These are phyloP conservation scores for Xyrauchen texanus DNA, from an alignment of 2,113 vertebrate species.

Conservation along the genomic window DNA sequence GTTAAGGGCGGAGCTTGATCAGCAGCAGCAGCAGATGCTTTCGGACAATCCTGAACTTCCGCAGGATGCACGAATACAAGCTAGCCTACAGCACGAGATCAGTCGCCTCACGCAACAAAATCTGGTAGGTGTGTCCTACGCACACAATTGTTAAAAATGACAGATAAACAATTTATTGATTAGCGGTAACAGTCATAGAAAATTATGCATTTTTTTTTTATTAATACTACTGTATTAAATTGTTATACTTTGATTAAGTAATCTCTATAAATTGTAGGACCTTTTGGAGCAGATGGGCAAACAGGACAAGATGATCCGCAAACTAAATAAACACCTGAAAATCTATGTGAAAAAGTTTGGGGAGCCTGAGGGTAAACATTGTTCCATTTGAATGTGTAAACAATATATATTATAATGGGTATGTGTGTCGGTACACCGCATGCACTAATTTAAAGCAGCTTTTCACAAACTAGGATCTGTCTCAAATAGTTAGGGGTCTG, in stretches of 20 bases:
- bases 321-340: slow-evolving; percentile 93
- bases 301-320: slow-evolving; percentile 89
- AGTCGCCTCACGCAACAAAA: slow-evolving; percentile 90
- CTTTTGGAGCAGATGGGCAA: slow-evolving; percentile 91
- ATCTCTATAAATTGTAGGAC: slow-evolving; percentile 73
- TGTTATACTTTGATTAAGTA: not conserved
- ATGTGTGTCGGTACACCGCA: too few species aligned
- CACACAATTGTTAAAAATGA: not conserved
- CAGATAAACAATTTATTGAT: too few species aligned
- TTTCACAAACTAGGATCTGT: too few species aligned
- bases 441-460: too few species aligned
- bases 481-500: too few species aligned
- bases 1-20: slow-evolving; percentile 84
- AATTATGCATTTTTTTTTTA: too few species aligned
- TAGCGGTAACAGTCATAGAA: too few species aligned
- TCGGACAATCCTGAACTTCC: slow-evolving; percentile 86
- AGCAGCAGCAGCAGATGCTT: slow-evolving; percentile 88
- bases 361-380: slow-evolving; percentile 86
- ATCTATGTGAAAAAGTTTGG: slow-evolving; percentile 86
- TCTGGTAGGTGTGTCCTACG: slow-evolving; percentile 78
- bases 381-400: too few species aligned
- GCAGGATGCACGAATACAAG: slow-evolving; percentile 85
- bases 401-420: too few species aligned
- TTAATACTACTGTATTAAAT: too few species aligned
- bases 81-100: slow-evolving; percentile 90